A percentile compares a stretch with the other conserved stretches of the same genome.
phyloP scores from a whole-genome alignment of 2,888 invertebrate genomes.

The Holacanthella duospinosa region DNA sequence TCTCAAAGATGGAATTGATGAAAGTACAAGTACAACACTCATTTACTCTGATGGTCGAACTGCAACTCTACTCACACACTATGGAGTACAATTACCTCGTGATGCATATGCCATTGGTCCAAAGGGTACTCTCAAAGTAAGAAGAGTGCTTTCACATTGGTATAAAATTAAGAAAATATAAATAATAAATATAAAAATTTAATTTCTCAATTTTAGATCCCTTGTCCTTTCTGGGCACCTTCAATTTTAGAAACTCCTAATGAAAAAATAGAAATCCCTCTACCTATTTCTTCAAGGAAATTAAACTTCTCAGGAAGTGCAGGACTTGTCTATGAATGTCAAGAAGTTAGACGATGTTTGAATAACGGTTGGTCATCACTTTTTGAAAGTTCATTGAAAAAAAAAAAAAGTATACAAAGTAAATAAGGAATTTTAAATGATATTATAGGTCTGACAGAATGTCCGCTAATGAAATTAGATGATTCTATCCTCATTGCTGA shows the following conservation, averaged over 20 bases:
- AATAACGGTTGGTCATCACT: constrained; percentile 46
- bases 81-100: constrained; percentile 48
- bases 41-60: constrained; percentile 54
- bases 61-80: constrained; percentile 51
- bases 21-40: constrained; percentile 54
- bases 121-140: constrained; percentile 55
- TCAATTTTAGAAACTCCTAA: constrained; percentile 56
- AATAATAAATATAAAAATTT: too few species aligned
- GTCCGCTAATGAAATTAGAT: not conserved
- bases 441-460: not conserved
- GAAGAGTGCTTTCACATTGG: not conserved
- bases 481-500: not conserved
- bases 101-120: constrained; percentile 58
- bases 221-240: constrained; percentile 61
- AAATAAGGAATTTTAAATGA: not conserved
- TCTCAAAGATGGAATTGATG: constrained; percentile 61
- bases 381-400: not conserved
- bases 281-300: constrained; percentile 52
- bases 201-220: constrained; percentile 37
- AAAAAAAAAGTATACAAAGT: not conserved
- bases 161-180: too few species aligned
- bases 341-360: constrained; percentile 62
- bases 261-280: constrained; percentile 52
- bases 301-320: constrained; percentile 59
- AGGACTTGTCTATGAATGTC: constrained; percentile 65